phyloP scores from a whole-genome alignment of 1,140 invertebrate genomes.

The Hylyphantes graminicola region DNA sequence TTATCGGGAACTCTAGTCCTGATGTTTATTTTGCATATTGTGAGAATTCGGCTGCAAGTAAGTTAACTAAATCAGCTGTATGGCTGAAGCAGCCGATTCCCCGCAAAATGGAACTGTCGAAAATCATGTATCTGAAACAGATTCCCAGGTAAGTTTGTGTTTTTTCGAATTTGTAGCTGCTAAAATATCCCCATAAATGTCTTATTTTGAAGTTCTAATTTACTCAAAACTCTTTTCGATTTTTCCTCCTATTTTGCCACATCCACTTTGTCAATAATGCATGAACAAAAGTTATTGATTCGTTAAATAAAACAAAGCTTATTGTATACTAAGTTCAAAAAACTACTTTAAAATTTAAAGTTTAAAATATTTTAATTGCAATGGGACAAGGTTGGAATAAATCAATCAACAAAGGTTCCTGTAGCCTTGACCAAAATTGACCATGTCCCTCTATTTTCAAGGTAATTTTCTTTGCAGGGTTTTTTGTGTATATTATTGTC shows the following conservation, averaged over 20 bases:
- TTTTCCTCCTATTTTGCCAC: no score
- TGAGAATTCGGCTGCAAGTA: constrained; percentile 11
- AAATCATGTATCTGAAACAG: constrained; percentile 8
- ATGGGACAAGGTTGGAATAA: constrained; percentile 28
- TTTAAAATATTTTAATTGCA: neutral
- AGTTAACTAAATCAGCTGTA: constrained; percentile 40
- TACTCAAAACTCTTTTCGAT: no score
- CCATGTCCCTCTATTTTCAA: neutral
- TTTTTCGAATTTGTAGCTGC: no score
- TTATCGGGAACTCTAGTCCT: neutral
- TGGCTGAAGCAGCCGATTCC: constrained; percentile 41
- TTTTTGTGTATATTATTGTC: no score
- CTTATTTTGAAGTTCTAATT: no score
- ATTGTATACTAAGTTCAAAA: no score
- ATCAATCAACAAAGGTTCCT: constrained; percentile 5
- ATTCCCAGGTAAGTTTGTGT: constrained; percentile 18
- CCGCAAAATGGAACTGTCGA: constrained; percentile 33
- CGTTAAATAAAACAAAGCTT: no score
- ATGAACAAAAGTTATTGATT: no score
- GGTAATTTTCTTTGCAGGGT: no score
- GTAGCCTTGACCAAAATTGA: constrained; percentile 20
- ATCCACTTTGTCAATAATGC: no score
- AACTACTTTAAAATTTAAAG: no score
- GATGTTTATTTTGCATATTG: constrained; percentile 18
- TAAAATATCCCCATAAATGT: no score